phyloP scores from a whole-genome alignment of 2,797 vertebrate species.

The Alauda arvensis region DNA sequence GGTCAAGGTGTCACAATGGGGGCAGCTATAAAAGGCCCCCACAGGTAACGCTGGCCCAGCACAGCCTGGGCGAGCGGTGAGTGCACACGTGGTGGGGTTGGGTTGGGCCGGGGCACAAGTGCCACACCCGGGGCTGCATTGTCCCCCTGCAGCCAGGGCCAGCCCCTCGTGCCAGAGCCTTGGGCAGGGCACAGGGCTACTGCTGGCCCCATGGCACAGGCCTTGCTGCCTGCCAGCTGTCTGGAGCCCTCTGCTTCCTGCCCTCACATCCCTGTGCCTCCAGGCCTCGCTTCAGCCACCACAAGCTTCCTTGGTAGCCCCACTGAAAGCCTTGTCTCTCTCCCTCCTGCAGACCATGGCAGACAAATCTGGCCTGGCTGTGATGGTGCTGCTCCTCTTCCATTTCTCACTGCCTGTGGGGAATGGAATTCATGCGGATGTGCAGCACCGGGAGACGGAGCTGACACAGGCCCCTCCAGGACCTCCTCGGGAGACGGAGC shows the following conservation, averaged over 20 bases:
- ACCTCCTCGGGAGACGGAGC: no score
- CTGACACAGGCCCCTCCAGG: not conserved
- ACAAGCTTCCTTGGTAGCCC: no score
- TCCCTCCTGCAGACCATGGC: no score
- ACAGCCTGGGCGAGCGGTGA: not conserved
- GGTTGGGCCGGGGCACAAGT: not conserved
- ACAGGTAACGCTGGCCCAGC: accelerated
- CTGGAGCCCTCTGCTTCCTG: not conserved
- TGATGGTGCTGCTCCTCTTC: not conserved
- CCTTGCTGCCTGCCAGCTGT: not conserved
- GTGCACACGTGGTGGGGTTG: not conserved
- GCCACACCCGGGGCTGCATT: accelerated
- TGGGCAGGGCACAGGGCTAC: not conserved
- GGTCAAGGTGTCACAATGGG: not conserved
- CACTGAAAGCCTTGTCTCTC: no score
- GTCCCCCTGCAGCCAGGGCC: not conserved
- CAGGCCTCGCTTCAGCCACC: not conserved
- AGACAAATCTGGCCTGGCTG: no score
- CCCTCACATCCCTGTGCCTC: not conserved
- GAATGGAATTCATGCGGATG: no score
- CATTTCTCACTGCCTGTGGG: not conserved
- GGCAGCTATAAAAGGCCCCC: not conserved
- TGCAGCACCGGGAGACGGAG: no score
- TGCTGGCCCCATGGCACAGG: not conserved
- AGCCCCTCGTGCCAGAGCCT: not conserved